Evolutionary conservation across 1,140 invertebrate species (phyloP), one percentile per base, ranked within the genome.

Genomic region (Coboldia fuscipes): DNA sequence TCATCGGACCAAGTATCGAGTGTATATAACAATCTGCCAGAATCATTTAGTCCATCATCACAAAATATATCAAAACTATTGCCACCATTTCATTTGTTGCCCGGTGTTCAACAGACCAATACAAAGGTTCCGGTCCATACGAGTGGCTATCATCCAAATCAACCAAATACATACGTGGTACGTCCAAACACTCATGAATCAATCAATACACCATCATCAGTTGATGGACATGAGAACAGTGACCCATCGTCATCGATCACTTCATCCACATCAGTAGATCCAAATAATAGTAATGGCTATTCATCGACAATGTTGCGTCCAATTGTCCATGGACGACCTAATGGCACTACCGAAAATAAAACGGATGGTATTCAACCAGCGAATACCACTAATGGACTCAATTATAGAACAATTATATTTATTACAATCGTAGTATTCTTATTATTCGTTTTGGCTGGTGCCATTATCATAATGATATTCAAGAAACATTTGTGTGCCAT

Each of bases 321-420:
- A n/a, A n/a, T n/a, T n/a, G n/a, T 21, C 20, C 9, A 28, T 5
- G 4, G 20, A 8, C 23, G 9, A 10, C 33, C 10, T 8, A 15
- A 35, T 26, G 17, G 12, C 8, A 22, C 34, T n/a, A 24, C 20
- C 15, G 4, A 36, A n/a, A 14, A 20, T 15, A 27, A 30, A n/a
- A 54, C 50, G 27, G 46, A 50, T 30, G 43, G 48, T 6, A 54
- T 58, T 27, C 51, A 47, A 16, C 45, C 55, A 3, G 47, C 58
- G 0, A 50, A 48, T 30, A 43, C 50, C 12, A 41, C 44, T 5
- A 41, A 56, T 13, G 62, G 66, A 36, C 40, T 69, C 14, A 4
- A 50, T 58, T 0, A 54, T 62, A 39, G 67, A 30, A 23, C 67
- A 4, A 44, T 75, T 10, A 57, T 75, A 14, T 69, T 71, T 0